phyloP scores from a whole-genome alignment of 2,113 vertebrate genomes.

The Oophaga pumilio region DNA sequence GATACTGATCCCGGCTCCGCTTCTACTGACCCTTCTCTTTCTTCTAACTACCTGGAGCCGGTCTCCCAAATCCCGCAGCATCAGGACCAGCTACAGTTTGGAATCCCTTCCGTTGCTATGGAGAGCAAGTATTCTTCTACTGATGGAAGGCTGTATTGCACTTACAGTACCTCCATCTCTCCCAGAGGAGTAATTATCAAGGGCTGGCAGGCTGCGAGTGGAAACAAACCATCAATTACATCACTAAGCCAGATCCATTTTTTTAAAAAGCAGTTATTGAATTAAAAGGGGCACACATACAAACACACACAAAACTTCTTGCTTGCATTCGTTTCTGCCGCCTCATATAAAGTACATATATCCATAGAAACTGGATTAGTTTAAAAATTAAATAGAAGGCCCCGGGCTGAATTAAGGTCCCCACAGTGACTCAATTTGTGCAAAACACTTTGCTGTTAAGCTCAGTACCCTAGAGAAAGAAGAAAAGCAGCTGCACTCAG shows the following conservation, averaged over 20 bases:
- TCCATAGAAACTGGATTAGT: slow-evolving; percentile 50
- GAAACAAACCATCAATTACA: slow-evolving; percentile 58
- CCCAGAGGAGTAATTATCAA: slow-evolving; percentile 55
- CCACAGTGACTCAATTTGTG: slow-evolving; percentile 55
- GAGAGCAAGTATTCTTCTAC: slow-evolving; percentile 52
- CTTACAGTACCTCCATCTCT: slow-evolving; percentile 53
- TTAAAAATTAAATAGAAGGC: slow-evolving; percentile 52
- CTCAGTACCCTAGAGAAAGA: slow-evolving; percentile 26
- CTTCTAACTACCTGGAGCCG: neutral
- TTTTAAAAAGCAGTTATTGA: slow-evolving; percentile 51
- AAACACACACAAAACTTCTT: slow-evolving; percentile 51
- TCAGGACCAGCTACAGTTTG: slow-evolving; percentile 50
- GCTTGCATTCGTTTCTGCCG: neutral
- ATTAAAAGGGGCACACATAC: slow-evolving; percentile 36
- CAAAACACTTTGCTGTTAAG: slow-evolving; percentile 43
- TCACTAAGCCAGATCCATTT: slow-evolving; percentile 53
- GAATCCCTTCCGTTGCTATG: slow-evolving; percentile 53
- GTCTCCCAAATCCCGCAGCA: slow-evolving; percentile 38
- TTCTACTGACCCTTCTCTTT: neutral
- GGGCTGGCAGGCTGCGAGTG: slow-evolving; percentile 50
- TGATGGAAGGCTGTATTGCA: slow-evolving; percentile 55
- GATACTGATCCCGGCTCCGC: neutral
- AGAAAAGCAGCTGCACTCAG: slow-evolving; percentile 39
- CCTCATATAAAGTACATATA: slow-evolving; percentile 30
- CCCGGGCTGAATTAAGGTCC: slow-evolving; percentile 51